Percentiles rank a stretch among this genome's conserved stretches.
phyloP scores from a whole-genome alignment of 2,888 invertebrate genomes.

The Anagyrus pseudococci region DNA sequence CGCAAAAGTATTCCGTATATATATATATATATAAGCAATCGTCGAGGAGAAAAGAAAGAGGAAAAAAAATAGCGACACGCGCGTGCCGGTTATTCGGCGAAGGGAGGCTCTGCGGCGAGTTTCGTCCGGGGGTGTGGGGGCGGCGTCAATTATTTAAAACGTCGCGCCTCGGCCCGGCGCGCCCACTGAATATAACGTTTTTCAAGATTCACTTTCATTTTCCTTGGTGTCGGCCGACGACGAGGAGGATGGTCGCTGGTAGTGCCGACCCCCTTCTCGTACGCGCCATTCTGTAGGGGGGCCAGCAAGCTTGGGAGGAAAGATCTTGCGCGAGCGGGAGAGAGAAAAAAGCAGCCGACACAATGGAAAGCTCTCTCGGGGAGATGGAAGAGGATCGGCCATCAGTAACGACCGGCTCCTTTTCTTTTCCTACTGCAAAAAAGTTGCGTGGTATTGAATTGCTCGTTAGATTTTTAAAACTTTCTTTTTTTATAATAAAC shows the following conservation, averaged over 20 bases:
- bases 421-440: no score
- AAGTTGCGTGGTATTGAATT: background rate
- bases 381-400: no score
- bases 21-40: no score
- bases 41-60: background rate
- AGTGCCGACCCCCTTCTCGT: slow-evolving; percentile 9
- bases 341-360: background rate
- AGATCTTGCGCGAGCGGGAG: background rate
- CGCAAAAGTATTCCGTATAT: no score
- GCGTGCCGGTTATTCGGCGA: slow-evolving; percentile 12
- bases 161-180: slow-evolving; percentile 46
- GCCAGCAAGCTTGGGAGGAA: slow-evolving; percentile 1
- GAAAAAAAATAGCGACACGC: slow-evolving; percentile 41
- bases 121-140: no score
- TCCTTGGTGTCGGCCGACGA: slow-evolving; percentile 29
- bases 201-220: slow-evolving; percentile 54
- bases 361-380: background rate
- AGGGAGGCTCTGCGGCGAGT: slow-evolving; percentile 35
- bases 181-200: slow-evolving; percentile 50
- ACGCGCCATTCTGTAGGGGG: slow-evolving; percentile 13
- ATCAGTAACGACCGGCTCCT: no score
- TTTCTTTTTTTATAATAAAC: no score
- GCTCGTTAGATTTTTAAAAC: background rate
- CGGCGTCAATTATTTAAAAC: slow-evolving; percentile 53
- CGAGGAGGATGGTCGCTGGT: no score